Evolutionary conservation across 1,140 invertebrate genomes (phyloP).

Genomic region (Calephelis nemesis): DNA sequence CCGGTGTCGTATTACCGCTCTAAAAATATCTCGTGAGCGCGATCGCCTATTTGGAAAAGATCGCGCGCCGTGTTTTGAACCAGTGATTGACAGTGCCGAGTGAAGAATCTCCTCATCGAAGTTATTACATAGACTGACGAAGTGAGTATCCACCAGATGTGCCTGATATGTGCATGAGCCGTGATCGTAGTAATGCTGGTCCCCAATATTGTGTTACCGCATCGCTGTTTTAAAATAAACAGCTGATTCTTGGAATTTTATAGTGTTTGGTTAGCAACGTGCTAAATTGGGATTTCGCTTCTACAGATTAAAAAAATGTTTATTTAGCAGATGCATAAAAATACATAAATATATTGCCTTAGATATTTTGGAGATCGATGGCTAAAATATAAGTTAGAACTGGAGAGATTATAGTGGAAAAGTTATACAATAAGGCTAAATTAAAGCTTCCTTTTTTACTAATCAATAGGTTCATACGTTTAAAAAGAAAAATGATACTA

Average conservation of each 20-base stretch:
- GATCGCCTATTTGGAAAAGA: conserved; percentile 75
- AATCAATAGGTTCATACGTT: too few relatives aligned
- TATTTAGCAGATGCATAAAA: too few relatives aligned
- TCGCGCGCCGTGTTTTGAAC: conserved; percentile 73
- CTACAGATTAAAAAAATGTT: too few relatives aligned
- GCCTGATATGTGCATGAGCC: conserved; percentile 20
- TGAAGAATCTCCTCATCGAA: conserved; percentile 59
- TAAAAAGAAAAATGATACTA: too few relatives aligned
- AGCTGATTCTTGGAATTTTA: conserved; percentile 67
- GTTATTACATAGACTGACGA: conserved; percentile 42
- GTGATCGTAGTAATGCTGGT: conserved; percentile 29
- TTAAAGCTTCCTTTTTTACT: too few relatives aligned
- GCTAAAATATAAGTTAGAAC: too few relatives aligned
- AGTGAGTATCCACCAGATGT: conserved; percentile 58
- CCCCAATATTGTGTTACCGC: conserved; percentile 55
- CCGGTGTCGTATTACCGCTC: conserved; percentile 77
- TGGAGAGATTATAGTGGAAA: too few relatives aligned
- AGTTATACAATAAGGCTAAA: too few relatives aligned
- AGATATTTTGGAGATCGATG: too few relatives aligned
- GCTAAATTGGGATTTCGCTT: conserved; percentile 62
- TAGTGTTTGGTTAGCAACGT: conserved; percentile 51
- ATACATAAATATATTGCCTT: too few relatives aligned
- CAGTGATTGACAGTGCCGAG: conserved; percentile 77
- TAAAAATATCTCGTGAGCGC: conserved; percentile 75
- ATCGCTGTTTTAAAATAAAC: conserved; percentile 72